Evolutionary conservation across 2,113 vertebrate species (phyloP), one percentile per base, ranked within the genome.

Genomic region (Paralichthys olivaceus): DNA sequence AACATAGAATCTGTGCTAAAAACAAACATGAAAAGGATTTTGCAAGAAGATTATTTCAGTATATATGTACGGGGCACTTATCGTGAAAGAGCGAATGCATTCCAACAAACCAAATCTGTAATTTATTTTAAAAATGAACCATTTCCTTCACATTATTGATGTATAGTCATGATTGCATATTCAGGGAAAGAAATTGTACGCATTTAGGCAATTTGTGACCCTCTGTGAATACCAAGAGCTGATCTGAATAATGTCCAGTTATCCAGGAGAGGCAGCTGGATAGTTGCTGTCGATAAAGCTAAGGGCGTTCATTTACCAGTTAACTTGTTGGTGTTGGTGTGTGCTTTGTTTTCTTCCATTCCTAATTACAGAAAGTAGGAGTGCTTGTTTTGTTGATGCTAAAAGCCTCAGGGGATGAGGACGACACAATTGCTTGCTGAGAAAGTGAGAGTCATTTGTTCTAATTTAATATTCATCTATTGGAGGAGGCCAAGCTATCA

Each of bases 381-480:
- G 56, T 12, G 69, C 72, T 83, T 77, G 85, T 88, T 84, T 81
- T 71, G 81, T 75, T 51, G 68, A 75, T 45, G 76, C 83, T 80
- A 64, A 81, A 83, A 26, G 74, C 70, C 81, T 70, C 57, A 2
- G 23, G 84, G 77, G 69, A 76, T 77, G 66, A 62, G 73, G 79
- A 77, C 66, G 80, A 77, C 70, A 85, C 57, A 77, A 86, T 64
- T 87, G 79, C 51, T 73, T 68, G 82, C 63, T 45, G 83, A 80
- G 84, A 91, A 76, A 83, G 79, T 69, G 74, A 84, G 81, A 88
- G 86, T 88, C 79, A 91, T 92, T 91, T 92, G 83, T 91, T 90
- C 76, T 89, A 90, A 91, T 92, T 91, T 91, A 86, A 91, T 89
- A 90, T 91, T 86, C 87, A 93, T 93, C 84, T 89, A 84, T 77